Conservation (phyloP, 2,888 invertebrate genomes). For the Bombylius major region DNA sequence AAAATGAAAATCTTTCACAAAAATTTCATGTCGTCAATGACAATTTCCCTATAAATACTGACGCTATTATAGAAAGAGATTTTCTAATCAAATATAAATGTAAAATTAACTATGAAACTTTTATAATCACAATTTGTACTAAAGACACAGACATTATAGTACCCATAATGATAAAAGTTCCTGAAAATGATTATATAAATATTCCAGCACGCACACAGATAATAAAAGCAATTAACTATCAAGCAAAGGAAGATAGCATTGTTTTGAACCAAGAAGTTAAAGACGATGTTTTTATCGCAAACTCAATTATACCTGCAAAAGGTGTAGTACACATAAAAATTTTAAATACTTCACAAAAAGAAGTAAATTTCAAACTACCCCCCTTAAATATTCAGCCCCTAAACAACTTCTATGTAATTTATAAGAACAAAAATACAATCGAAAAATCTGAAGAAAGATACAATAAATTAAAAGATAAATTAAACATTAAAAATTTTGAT, state of each 20-base stretch:
- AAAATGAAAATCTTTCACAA: neutral
- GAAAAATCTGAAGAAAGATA: too few species aligned
- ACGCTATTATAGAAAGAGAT: slow-evolving; percentile 4
- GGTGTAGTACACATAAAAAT: too few species aligned
- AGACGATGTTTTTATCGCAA: slow-evolving; percentile 1
- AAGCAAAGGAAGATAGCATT: slow-evolving; percentile 4
- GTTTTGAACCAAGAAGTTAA: slow-evolving; percentile 3
- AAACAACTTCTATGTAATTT: too few species aligned
- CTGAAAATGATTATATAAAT: neutral
- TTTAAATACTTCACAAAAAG: too few species aligned
- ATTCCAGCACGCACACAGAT: slow-evolving; percentile 2
- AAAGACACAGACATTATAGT: neutral
- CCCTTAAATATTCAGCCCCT: too few species aligned
- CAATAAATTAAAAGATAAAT: too few species aligned
- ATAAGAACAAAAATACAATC: too few species aligned
- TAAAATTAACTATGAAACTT: slow-evolving; percentile 5
- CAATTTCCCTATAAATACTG: slow-evolving; percentile 1
- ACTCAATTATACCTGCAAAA: too few species aligned
- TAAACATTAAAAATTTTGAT: too few species aligned
- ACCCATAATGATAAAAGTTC: neutral
- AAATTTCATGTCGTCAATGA: neutral
- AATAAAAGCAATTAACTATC: neutral
- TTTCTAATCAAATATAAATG: neutral
- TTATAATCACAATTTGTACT: neutral
- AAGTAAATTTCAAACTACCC: too few species aligned